These are phyloP conservation scores for Hycleus cichorii DNA, from an alignment of 1,140 invertebrate genomes.

Conservation along the genomic window DNA sequence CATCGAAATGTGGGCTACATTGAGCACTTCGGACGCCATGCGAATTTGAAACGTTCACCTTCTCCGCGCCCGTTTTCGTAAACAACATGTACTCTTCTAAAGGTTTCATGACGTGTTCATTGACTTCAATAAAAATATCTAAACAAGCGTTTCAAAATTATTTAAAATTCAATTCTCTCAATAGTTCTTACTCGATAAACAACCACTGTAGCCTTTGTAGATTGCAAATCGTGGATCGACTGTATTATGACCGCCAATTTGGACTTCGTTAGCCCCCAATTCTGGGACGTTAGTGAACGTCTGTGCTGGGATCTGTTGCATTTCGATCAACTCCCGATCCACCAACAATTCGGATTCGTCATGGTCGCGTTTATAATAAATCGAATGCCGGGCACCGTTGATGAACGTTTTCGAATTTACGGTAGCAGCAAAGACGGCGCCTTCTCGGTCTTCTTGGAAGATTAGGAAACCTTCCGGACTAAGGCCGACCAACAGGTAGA, in stretches of 20 bases:
- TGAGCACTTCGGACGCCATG: conserved; percentile 76
- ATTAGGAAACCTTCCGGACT: conserved; percentile 74
- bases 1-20: conserved; percentile 67
- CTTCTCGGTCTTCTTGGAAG: conserved; percentile 77
- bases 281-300: conserved; percentile 56
- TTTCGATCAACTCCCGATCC: conserved; percentile 63
- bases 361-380: conserved; percentile 71
- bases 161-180: background rate
- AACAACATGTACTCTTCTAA: conserved; percentile 84
- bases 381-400: conserved; percentile 75
- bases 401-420: conserved; percentile 70
- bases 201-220: conserved; percentile 81
- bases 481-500: conserved; percentile 73
- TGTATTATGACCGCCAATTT: conserved; percentile 78
- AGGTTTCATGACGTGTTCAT: conserved; percentile 71
- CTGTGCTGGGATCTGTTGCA: conserved; percentile 58
- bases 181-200: conserved; percentile 72
- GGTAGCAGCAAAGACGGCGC: conserved; percentile 57
- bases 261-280: conserved; percentile 67
- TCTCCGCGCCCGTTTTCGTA: conserved; percentile 69
- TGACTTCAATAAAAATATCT: conserved; percentile 78
- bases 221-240: conserved; percentile 68
- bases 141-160: conserved; percentile 20
- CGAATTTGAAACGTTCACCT: conserved; percentile 71
- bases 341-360: conserved; percentile 64